Evolutionary conservation across 2,113 vertebrate genomes (phyloP).

Genomic region (Ranitomeya imitator): DNA sequence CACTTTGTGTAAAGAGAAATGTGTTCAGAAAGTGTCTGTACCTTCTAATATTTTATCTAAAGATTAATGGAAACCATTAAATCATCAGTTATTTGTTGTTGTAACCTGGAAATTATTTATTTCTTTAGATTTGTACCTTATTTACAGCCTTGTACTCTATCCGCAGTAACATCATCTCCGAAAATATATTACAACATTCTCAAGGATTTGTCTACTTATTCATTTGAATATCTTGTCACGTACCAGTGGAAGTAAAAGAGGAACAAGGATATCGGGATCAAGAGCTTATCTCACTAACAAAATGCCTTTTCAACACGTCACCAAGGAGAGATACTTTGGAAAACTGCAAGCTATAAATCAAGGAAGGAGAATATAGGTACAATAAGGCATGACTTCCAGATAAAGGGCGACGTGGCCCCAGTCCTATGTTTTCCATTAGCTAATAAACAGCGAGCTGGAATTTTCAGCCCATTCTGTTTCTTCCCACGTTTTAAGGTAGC

Average conservation of each 20-base stretch:
- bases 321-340: background rate
- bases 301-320: background rate
- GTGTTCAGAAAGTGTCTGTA: background rate
- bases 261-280: background rate
- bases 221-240: background rate
- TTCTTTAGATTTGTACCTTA: background rate
- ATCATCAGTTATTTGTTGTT: background rate
- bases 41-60: background rate
- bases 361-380: background rate
- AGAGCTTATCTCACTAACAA: slow-evolving; percentile 2
- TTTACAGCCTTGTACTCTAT: background rate
- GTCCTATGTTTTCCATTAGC: slow-evolving; percentile 28
- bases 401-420: background rate
- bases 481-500: background rate
- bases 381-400: slow-evolving; percentile 8
- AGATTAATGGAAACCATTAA: background rate
- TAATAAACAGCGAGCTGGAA: slow-evolving; percentile 7
- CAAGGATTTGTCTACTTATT: background rate
- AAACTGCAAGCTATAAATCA: slow-evolving; percentile 17
- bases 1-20: no score
- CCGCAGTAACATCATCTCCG: background rate
- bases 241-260: background rate
- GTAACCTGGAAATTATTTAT: background rate
- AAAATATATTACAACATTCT: background rate
- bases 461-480: background rate